A percentile compares a stretch with the other conserved stretches of the same genome.
These are phyloP conservation scores for Centrocercus urophasianus DNA, from an alignment of 2,113 vertebrate species.

Conservation along the genomic window DNA sequence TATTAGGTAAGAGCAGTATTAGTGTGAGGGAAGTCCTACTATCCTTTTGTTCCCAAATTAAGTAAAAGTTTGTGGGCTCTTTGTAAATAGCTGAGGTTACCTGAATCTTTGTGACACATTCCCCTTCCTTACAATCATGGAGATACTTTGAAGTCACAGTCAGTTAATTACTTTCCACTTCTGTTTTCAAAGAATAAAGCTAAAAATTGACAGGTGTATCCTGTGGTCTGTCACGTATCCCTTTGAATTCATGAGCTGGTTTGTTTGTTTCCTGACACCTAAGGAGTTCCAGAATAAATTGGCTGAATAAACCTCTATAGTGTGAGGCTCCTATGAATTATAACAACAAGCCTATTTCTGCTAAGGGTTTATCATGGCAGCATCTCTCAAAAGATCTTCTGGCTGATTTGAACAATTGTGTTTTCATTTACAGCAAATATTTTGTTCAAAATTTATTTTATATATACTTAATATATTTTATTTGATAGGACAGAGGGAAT, in stretches of 20 bases:
- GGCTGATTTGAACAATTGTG: rapidly evolving
- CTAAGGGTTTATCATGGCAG: background rate
- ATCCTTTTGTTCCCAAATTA: background rate
- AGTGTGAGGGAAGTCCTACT: background rate
- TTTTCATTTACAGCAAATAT: background rate
- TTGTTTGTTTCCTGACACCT: background rate
- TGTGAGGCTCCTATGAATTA: background rate
- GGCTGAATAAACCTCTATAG: background rate
- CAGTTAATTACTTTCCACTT: background rate
- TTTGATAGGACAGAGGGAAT: too few species aligned
- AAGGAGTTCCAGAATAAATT: background rate
- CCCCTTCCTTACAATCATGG: background rate
- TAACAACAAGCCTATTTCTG: background rate
- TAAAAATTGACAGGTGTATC: background rate
- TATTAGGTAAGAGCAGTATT: background rate
- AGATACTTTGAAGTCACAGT: background rate
- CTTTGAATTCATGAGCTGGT: background rate
- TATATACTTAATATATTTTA: too few species aligned
- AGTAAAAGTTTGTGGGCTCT: background rate
- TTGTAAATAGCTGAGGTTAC: background rate
- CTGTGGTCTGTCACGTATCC: background rate
- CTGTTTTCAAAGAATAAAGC: background rate
- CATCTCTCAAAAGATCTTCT: background rate
- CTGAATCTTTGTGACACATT: background rate
- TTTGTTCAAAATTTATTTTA: background rate